Evolutionary conservation across 1,140 invertebrate genomes (phyloP).

Genomic region (Acromyrmex heyeri): DNA sequence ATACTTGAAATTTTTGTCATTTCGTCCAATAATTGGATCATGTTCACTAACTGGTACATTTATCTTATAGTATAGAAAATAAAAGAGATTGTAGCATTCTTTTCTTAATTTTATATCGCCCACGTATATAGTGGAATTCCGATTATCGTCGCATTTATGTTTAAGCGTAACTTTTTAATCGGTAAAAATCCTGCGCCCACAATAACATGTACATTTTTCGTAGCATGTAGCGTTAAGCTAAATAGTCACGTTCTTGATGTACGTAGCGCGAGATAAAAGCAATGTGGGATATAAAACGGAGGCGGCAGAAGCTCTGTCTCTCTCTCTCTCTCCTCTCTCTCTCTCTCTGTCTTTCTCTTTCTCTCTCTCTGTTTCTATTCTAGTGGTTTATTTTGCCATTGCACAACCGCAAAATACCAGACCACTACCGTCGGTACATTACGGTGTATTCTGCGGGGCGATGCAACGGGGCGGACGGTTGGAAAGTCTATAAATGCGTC

Average conservation of each 20-base stretch:
- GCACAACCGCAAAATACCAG: slow-evolving; percentile 51
- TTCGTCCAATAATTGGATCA: too few relatives aligned
- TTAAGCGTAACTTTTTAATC: neutral
- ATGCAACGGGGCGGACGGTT: neutral
- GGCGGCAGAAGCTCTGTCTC: neutral
- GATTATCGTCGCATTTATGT: neutral
- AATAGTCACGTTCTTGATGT: slow-evolving; percentile 56
- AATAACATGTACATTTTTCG: neutral
- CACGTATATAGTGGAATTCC: too few relatives aligned
- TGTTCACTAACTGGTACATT: too few relatives aligned
- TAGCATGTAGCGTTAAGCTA: slow-evolving; percentile 16
- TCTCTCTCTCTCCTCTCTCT: too few relatives aligned
- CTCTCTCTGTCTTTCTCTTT: too few relatives aligned
- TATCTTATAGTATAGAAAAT: neutral
- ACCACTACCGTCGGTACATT: slow-evolving; percentile 40
- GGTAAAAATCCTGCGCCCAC: neutral
- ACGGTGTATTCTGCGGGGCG: slow-evolving; percentile 10
- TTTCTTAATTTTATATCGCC: neutral
- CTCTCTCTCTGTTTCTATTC: too few relatives aligned
- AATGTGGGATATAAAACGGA: slow-evolving; percentile 39
- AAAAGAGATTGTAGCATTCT: too few relatives aligned
- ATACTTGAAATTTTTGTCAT: too few relatives aligned
- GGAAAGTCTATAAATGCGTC: slow-evolving; percentile 38
- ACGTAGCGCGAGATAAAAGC: slow-evolving; percentile 45
- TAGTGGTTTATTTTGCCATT: slow-evolving; percentile 44